A percentile compares a stretch with the other conserved stretches of the same genome.
These are phyloP conservation scores for Manis crassicaudata DNA, from an alignment of 2,797 vertebrate genomes.

Conservation along the genomic window DNA sequence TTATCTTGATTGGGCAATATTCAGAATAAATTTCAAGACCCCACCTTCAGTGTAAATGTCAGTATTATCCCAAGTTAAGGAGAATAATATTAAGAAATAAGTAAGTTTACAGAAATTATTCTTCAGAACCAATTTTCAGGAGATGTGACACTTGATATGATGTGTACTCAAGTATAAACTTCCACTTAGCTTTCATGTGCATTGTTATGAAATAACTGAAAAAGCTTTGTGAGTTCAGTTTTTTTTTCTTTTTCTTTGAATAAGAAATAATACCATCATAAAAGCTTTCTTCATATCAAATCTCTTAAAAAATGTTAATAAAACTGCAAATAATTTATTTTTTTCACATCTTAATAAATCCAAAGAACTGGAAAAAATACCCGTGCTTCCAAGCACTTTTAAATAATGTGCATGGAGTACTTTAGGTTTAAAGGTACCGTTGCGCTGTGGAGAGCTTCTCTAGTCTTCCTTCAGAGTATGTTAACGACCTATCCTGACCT, in stretches of 20 bases:
- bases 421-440: background rate
- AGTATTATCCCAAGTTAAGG: conserved; percentile 65
- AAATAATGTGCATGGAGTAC: conserved; percentile 44
- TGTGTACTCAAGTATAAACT: conserved; percentile 71
- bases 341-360: conserved; percentile 61
- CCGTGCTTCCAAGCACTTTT: conserved; percentile 25
- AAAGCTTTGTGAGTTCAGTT: conserved; percentile 24
- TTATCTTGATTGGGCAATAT: conserved; percentile 66
- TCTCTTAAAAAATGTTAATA: conserved; percentile 56
- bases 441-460: background rate
- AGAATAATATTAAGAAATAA: conserved; percentile 76
- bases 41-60: conserved; percentile 75
- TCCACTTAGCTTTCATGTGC: conserved; percentile 59
- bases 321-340: conserved; percentile 61
- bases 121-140: conserved; percentile 72
- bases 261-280: conserved; percentile 32
- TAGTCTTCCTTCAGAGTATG: background rate
- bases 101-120: conserved; percentile 73
- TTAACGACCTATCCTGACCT: background rate
- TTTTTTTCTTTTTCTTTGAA: conserved; percentile 47
- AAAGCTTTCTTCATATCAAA: conserved; percentile 35
- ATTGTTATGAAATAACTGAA: conserved; percentile 61
- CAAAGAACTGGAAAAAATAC: conserved; percentile 34
- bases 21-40: conserved; percentile 69
- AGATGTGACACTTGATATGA: conserved; percentile 77